Base-by-base conservation (phyloP, 2,888 invertebrate species). In the Norana najaformis region DNA sequence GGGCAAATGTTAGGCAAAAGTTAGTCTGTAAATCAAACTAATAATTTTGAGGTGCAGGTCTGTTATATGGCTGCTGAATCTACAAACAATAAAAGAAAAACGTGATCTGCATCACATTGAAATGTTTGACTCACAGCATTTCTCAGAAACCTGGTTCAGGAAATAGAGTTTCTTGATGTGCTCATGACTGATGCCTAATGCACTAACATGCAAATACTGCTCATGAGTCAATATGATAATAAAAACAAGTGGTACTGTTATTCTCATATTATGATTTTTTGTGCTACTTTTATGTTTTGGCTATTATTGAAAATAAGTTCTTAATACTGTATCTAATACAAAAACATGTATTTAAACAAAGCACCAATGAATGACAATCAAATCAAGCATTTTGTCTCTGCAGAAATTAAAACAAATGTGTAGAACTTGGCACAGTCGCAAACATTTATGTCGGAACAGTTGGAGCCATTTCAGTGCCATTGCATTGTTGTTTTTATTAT, bases 341-440 rank as follows among this genome's bases (percentile, higher is more conserved):
- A 69, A 69, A 69, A 69, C 30, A 69, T 69, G 8, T 69, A n/a
- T 69, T n/a, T 69, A n/a, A n/a, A 69, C 30, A 69, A 69, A 69
- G 69, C 69, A 69, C 69, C 69, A 69, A 69, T 69, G 69, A 69
- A 69, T 69, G 69, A n/a, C 69, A 69, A 0, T 69, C 69, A 8
- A 69, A 30, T 69, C 69, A 69, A 69, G 69, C 69, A 69, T 69
- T n/a, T 47, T 47, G 30, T 69, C n/a, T 69, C 69, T 69, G 69
- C 69, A 69, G 6, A 69, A 47, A 69, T 69, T 69, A 69, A 69
- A n/a, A 69, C 69, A 69, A n/a, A 69, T 69, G 69, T 69, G 30
- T n/a, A 69, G 69, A 69, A 69, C n/a, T 69, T 69, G 69, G 69
- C 69, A 69, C 69, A 69, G 69, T 69, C n/a, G n/a, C 69, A 69